These are phyloP conservation scores for Sycophaga agraensis DNA, from an alignment of 1,140 invertebrate genomes.

Conservation along the genomic window DNA sequence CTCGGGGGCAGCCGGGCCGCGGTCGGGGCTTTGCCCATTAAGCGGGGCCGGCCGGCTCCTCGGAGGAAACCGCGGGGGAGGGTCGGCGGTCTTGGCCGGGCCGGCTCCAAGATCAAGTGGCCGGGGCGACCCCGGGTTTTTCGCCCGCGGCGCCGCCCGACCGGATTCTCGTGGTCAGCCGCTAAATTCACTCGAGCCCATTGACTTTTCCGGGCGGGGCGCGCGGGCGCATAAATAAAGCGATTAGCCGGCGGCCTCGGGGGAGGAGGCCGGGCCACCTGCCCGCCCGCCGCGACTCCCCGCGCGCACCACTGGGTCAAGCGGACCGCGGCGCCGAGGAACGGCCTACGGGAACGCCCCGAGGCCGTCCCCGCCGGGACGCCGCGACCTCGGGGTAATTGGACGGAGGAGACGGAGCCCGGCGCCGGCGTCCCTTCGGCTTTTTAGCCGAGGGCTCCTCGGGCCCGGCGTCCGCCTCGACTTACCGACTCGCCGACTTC, in stretches of 20 bases:
- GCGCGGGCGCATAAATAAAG: not conserved
- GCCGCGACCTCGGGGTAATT: conserved; percentile 46
- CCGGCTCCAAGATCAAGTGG: conserved; percentile 45
- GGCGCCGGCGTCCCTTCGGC: conserved; percentile 4
- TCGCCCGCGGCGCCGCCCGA: conserved; percentile 1
- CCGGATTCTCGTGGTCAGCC: conserved; percentile 44
- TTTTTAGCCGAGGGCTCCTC: conserved; percentile 14
- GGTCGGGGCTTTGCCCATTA: conserved; percentile 36
- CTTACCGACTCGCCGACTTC: conserved; percentile 4
- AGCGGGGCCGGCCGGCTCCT: conserved; percentile 35
- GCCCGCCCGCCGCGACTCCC: not conserved
- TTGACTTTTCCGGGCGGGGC: conserved; percentile 10
- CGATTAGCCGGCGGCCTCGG: not conserved
- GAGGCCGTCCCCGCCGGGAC: conserved; percentile 45
- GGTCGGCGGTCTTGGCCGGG: conserved; percentile 35
- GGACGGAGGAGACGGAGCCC: conserved; percentile 48
- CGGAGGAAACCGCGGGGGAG: conserved; percentile 42
- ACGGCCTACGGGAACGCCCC: not conserved
- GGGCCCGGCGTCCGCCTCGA: conserved; percentile 5
- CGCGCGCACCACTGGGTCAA: not conserved
- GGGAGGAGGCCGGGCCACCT: not conserved
- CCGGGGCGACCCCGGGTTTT: conserved; percentile 23
- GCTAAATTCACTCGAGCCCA: conserved; percentile 23
- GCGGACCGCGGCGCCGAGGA: not conserved
- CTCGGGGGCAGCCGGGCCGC: not conserved